A percentile compares a stretch with the other conserved stretches of the same genome.
Evolutionary conservation across 2,113 vertebrate species (phyloP).

Genomic region (Phyllostomus discolor): DNA sequence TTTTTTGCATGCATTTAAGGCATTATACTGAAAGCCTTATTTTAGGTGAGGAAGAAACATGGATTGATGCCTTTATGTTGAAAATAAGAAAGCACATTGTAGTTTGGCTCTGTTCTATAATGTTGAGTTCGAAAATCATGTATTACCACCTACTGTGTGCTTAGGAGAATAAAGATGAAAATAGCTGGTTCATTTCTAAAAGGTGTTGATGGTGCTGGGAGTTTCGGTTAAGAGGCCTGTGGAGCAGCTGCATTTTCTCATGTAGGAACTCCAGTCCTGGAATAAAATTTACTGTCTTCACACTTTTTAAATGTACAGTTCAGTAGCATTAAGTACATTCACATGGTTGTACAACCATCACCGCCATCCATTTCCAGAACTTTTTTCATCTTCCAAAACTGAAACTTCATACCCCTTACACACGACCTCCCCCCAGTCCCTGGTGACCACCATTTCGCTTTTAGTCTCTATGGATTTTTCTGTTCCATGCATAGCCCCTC

Average conservation of each 20-base stretch:
- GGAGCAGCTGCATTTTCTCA: not conserved
- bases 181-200: not conserved
- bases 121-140: not conserved
- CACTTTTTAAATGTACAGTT: not conserved
- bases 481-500: not conserved
- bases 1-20: not conserved
- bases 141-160: not conserved
- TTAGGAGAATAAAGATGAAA: not conserved
- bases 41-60: slow-evolving; percentile 21
- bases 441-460: not conserved
- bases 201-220: not conserved
- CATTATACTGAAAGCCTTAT: not conserved
- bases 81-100: not conserved
- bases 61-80: not conserved
- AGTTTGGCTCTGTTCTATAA: not conserved
- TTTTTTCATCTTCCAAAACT: not conserved
- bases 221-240: not conserved
- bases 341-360: not conserved
- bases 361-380: not conserved
- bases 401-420: not conserved
- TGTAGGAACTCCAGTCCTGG: not conserved
- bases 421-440: not conserved
- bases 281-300: not conserved
- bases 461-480: not conserved
- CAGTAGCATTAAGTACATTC: not conserved